Percentiles rank a stretch among this genome's conserved stretches.
Conservation (phyloP, 2,113 vertebrate genomes). For the Uria aalge region DNA sequence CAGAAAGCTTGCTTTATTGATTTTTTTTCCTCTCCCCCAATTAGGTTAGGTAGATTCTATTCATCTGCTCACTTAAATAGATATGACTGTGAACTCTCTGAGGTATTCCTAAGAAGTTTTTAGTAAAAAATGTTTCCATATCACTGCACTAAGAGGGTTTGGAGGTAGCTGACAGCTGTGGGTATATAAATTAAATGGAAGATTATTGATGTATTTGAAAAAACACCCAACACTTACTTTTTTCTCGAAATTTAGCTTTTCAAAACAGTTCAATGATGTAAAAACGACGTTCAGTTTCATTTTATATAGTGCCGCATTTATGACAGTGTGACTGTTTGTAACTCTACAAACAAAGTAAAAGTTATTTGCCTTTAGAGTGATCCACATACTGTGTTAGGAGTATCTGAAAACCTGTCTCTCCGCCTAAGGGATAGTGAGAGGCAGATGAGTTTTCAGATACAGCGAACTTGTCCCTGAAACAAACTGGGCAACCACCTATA, state of each 20-base stretch:
- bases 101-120: slow-evolving; percentile 65
- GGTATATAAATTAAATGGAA: slow-evolving; percentile 62
- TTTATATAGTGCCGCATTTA: not conserved
- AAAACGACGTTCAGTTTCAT: not conserved
- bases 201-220: slow-evolving; percentile 44
- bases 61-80: slow-evolving; percentile 53
- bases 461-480: not conserved
- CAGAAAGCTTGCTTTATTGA: slow-evolving; percentile 61
- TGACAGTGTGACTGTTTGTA: not conserved
- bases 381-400: not conserved
- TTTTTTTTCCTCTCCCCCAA: slow-evolving; percentile 33
- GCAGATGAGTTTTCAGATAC: not conserved
- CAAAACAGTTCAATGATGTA: not conserved
- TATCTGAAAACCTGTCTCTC: not conserved
- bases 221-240: not conserved
- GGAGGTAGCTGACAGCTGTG: slow-evolving; percentile 38
- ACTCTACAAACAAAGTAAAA: not conserved
- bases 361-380: not conserved
- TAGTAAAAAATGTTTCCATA: slow-evolving; percentile 60
- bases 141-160: slow-evolving; percentile 63
- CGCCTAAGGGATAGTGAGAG: not conserved
- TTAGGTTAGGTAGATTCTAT: slow-evolving; percentile 63
- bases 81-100: slow-evolving; percentile 66
- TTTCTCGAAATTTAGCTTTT: not conserved
- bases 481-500: not conserved